Percentiles rank a stretch among this genome's conserved stretches.
Conservation (phyloP, 2,113 vertebrate species). For the Sciurus niger region DNA sequence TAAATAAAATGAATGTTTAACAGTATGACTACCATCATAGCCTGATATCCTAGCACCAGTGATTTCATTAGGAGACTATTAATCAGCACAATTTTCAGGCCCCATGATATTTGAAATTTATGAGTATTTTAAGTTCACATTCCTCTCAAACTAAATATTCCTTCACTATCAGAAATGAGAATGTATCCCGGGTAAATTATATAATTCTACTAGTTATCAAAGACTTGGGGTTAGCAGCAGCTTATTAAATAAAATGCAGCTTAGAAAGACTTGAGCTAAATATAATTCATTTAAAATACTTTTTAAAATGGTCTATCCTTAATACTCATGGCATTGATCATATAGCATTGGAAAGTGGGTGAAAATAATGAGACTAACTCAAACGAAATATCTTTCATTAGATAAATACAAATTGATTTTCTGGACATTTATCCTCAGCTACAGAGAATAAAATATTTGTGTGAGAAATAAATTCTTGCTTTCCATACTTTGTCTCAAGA, state of each 20-base stretch:
- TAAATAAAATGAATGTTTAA: not conserved
- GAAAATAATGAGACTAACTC: not conserved
- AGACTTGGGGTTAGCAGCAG: slow-evolving; percentile 13
- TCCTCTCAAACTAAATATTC: not conserved
- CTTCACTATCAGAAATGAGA: slow-evolving; percentile 34
- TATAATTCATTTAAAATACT: not conserved
- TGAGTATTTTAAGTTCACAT: not conserved
- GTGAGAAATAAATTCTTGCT: not conserved
- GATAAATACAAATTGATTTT: too few relatives aligned
- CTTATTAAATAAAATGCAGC: not conserved
- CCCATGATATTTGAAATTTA: not conserved
- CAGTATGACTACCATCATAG: not conserved
- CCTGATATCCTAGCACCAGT: not conserved
- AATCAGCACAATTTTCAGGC: not conserved
- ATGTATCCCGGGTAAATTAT: not conserved
- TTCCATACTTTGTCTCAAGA: not conserved
- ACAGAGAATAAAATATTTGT: too few relatives aligned
- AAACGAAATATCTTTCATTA: not conserved
- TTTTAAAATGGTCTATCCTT: not conserved
- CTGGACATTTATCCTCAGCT: too few relatives aligned
- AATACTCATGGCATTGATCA: not conserved
- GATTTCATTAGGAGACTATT: not conserved
- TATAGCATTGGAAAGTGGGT: not conserved
- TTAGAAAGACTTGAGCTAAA: not conserved
- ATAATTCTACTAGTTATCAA: slow-evolving; percentile 23